Base-by-base conservation (phyloP, 2,113 vertebrate species). In the Nannospalax galili region DNA sequence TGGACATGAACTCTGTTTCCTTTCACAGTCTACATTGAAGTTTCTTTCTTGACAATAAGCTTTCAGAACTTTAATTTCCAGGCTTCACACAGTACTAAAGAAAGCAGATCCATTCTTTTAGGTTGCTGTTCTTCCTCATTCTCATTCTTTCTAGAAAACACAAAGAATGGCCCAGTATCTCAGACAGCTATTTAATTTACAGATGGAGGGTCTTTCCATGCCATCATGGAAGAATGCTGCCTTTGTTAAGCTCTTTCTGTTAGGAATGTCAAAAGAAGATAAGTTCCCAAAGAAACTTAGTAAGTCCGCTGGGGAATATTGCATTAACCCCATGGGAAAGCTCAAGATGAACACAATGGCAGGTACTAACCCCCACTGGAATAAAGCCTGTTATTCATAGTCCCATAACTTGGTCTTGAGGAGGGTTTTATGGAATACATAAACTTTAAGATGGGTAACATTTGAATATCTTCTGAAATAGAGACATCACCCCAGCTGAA, bases 11-110 rank as follows among this genome's bases (percentile, higher is more conserved):
- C 84, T 93, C 52, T 52, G 3, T 48, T 88, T 90, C 67, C 30
- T 92, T 95, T 87, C 70, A 90, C n/a, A 74, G 24, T 72, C n/a
- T 10, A 58, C 4, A 40, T 1, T 22, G 70, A 75, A 78, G 26
- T 95, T 45, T 93, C 58, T 80, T 60, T 77, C 62, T 90, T 82
- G 5, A 82, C 62, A 96, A 96, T 37, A 37, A 12, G 74, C 65
- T 96, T 85, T 40, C 69, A 97, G 84, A 95, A 85, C 30, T 92
- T 95, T 75, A 73, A 58, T 89, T 85, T 78, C 28, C 78, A 88
- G 62, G 80, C n/a, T 64, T 56, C 10, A 45, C 37, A 35, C 37
- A 81, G 84, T 88, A 91, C 91, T 82, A 62, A 91, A 91, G 94
- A 20, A 48, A 81, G 58, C 37, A 28, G 6, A 64, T 69, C 89